phyloP scores from a whole-genome alignment of 2,888 invertebrate genomes.

The Epirrhoe alternata region DNA sequence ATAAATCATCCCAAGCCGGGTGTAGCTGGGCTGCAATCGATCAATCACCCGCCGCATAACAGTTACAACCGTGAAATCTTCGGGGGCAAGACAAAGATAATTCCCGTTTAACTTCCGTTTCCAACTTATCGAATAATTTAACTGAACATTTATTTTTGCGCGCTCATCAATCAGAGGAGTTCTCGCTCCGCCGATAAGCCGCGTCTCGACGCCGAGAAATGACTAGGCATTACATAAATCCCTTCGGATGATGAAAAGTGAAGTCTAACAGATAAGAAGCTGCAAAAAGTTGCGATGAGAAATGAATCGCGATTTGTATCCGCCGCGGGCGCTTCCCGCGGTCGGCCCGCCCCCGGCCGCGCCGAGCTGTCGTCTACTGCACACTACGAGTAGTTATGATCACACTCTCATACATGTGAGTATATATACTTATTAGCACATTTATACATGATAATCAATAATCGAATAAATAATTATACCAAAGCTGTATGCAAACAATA shows the following conservation, averaged over 20 bases:
- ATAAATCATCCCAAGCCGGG: slow-evolving; percentile 44
- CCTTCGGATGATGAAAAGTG: slow-evolving; percentile 86
- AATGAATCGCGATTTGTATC: slow-evolving; percentile 86
- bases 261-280: slow-evolving; percentile 86
- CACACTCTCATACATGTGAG: background rate
- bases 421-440: background rate
- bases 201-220: slow-evolving; percentile 86
- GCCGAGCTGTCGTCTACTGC: slow-evolving; percentile 20
- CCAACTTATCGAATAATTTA: slow-evolving; percentile 87
- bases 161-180: slow-evolving; percentile 86
- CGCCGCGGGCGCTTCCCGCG: slow-evolving; percentile 68
- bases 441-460: background rate
- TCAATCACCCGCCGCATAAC: slow-evolving; percentile 81
- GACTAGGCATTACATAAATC: slow-evolving; percentile 87
- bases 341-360: slow-evolving; percentile 31
- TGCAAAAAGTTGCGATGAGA: slow-evolving; percentile 86
- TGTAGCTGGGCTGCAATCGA: slow-evolving; percentile 61
- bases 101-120: slow-evolving; percentile 86
- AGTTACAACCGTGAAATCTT: slow-evolving; percentile 82
- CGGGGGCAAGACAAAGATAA: slow-evolving; percentile 85
- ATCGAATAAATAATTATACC: background rate
- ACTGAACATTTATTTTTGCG: slow-evolving; percentile 86
- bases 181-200: slow-evolving; percentile 82
- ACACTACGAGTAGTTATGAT: background rate
- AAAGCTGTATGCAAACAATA: background rate